These are phyloP conservation scores for Autographa gamma DNA, from an alignment of 2,888 invertebrate species.

Conservation along the genomic window DNA sequence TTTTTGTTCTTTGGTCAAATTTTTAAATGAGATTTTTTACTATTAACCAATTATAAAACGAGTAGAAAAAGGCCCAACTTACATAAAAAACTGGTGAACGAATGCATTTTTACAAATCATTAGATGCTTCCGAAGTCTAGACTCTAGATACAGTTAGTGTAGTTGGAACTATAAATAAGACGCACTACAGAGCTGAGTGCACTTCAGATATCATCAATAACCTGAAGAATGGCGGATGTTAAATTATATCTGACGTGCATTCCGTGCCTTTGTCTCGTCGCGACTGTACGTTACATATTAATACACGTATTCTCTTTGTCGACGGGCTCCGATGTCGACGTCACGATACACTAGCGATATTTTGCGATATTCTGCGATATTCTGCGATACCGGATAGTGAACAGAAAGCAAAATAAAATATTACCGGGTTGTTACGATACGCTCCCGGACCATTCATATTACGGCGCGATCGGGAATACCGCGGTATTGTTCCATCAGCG, in stretches of 20 bases:
- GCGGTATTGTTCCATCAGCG: slow-evolving; percentile 26
- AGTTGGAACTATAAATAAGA: slow-evolving; percentile 25
- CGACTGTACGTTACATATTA: slow-evolving; percentile 45
- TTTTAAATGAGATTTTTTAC: slow-evolving; percentile 62
- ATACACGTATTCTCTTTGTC: slow-evolving; percentile 38
- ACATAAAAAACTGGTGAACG: slow-evolving; percentile 9
- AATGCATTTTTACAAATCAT: slow-evolving; percentile 25
- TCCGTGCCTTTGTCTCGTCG: slow-evolving; percentile 37
- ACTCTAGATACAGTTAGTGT: slow-evolving; percentile 36
- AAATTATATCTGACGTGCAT: slow-evolving; percentile 39
- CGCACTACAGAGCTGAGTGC: slow-evolving; percentile 44
- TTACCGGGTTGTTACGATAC: slow-evolving; percentile 33
- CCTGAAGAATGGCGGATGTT: slow-evolving; percentile 34
- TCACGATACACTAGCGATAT: slow-evolving; percentile 14
- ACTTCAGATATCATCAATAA: slow-evolving; percentile 47
- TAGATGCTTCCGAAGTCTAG: slow-evolving; percentile 12
- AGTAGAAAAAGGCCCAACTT: slow-evolving; percentile 22
- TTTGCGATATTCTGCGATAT: slow-evolving; percentile 46
- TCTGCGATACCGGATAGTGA: slow-evolving; percentile 37
- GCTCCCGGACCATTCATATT: slow-evolving; percentile 18
- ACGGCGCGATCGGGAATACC: slow-evolving; percentile 15
- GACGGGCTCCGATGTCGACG: slow-evolving; percentile 16
- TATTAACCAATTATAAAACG: slow-evolving; percentile 48
- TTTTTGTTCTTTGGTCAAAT: slow-evolving; percentile 79
- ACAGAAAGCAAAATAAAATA: slow-evolving; percentile 46